Evolutionary conservation across 2,888 invertebrate genomes (phyloP), one percentile per base, ranked within the genome.

Genomic region (Ariolimax columbianus): DNA sequence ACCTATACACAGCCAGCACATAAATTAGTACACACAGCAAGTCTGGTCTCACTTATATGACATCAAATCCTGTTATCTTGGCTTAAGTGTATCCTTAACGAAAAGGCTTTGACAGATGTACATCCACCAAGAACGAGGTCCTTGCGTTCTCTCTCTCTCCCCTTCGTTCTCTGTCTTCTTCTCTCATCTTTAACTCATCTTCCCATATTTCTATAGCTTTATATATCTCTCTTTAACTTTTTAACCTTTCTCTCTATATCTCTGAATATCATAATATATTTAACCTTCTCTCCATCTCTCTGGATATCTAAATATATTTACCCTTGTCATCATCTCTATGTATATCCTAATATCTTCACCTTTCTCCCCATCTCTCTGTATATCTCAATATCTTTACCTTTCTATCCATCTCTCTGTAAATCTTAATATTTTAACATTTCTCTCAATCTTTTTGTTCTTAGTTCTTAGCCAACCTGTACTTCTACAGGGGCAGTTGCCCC

Each of bases 131-230:
- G n/a, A n/a, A n/a, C n/a, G n/a, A n/a, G n/a, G n/a, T n/a, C n/a
- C 55, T 9, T 51, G 51, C n/a, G 30, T 33, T 72, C 36, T 55
- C 63, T 38, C 72, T 70, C 55, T 55, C 40, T 55, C 55, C 72
- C 55, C 36, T 38, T 55, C 55, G 70, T 30, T 36, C 40, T 55
- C 72, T 82, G 72, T 72, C 63, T 43, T n/a, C 72, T 55, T 72
- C 63, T 43, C 72, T 82, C 73, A 51, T 51, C 51, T 9, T 82
- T 70, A 51, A 30, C 40, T 36, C 72, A 30, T 72, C 36, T 66
- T 19, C 66, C 55, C 14, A 17, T 38, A 2, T 82, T 66, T 70
- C 43, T 63, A n/a, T n/a, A n/a, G n/a, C n/a, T n/a, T n/a, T n/a
- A n/a, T n/a, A n/a, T n/a, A n/a, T n/a, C n/a, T n/a, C n/a, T n/a